Evolutionary conservation across 2,888 invertebrate species (phyloP).

Genomic region (Dolomedes plantarius): DNA sequence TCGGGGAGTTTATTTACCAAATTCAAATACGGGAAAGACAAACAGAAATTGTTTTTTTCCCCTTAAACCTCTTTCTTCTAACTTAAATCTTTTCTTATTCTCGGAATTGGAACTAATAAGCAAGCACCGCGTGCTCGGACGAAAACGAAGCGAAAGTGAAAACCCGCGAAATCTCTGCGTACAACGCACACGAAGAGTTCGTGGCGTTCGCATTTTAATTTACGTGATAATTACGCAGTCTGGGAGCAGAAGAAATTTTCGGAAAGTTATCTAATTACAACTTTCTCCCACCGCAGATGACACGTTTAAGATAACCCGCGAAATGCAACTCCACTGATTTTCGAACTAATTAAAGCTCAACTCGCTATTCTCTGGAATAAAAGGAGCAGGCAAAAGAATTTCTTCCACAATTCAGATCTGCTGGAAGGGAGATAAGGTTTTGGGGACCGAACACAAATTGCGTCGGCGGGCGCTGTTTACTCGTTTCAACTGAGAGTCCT

Average conservation of each 20-base stretch:
- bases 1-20: too few species aligned
- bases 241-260: conserved; percentile 1
- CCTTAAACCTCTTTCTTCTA: too few species aligned
- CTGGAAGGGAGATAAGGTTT: neutral
- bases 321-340: conserved; percentile 8
- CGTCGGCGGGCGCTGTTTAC: too few species aligned
- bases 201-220: conserved; percentile 4
- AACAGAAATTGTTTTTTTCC: too few species aligned
- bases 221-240: neutral
- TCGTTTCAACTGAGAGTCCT: too few species aligned
- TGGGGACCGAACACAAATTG: neutral
- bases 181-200: too few species aligned
- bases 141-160: too few species aligned
- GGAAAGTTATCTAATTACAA: conserved; percentile 16
- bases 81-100: too few species aligned
- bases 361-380: neutral
- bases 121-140: too few species aligned
- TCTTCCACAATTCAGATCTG: conserved; percentile 4
- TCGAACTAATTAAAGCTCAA: neutral
- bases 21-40: too few species aligned
- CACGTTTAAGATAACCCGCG: neutral
- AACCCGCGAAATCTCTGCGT: too few species aligned
- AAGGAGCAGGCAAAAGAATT: neutral
- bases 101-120: too few species aligned
- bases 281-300: conserved; percentile 6